Percentiles rank a stretch among this genome's conserved stretches.
Evolutionary conservation across 2,113 vertebrate species (phyloP).

Genomic region (Hydrolagus affinis): DNA sequence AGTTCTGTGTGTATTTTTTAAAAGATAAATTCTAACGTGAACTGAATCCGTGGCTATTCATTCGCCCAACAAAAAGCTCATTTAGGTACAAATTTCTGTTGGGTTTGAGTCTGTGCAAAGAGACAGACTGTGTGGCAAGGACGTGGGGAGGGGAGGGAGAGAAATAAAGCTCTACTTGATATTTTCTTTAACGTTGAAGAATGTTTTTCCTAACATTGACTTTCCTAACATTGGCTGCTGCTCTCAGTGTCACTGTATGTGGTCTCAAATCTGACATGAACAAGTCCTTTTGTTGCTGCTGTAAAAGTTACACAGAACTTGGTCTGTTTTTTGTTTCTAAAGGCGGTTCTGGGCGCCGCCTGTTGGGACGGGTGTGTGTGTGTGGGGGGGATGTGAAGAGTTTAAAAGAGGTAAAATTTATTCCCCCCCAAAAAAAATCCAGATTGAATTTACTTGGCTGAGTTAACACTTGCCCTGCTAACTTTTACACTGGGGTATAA

Average conservation of each 20-base stretch:
- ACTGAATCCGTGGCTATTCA: neutral
- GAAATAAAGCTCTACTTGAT: neutral
- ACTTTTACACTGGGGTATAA: no score
- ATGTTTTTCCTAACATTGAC: neutral
- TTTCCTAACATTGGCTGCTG: slow-evolving; percentile 6
- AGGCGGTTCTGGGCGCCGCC: slow-evolving; percentile 14
- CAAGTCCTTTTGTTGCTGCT: slow-evolving; percentile 19
- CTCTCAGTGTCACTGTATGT: slow-evolving; percentile 12
- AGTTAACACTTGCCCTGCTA: no score
- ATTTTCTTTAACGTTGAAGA: no score
- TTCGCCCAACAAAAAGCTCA: slow-evolving; percentile 4
- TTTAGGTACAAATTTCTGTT: neutral
- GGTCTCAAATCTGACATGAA: slow-evolving; percentile 25
- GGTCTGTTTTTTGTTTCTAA: slow-evolving; percentile 18
- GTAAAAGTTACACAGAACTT: neutral
- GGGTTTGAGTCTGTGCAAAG: neutral
- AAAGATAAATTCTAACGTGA: neutral
- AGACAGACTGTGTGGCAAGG: neutral
- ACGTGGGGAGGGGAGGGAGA: no score
- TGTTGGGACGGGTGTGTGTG: neutral
- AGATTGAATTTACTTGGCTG: no score
- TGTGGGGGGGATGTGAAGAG: neutral
- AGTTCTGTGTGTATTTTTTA: no score
- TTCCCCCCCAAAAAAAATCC: no score
- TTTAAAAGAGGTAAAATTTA: no score